phyloP scores from a whole-genome alignment of 2,888 invertebrate genomes.

The Automeris io region DNA sequence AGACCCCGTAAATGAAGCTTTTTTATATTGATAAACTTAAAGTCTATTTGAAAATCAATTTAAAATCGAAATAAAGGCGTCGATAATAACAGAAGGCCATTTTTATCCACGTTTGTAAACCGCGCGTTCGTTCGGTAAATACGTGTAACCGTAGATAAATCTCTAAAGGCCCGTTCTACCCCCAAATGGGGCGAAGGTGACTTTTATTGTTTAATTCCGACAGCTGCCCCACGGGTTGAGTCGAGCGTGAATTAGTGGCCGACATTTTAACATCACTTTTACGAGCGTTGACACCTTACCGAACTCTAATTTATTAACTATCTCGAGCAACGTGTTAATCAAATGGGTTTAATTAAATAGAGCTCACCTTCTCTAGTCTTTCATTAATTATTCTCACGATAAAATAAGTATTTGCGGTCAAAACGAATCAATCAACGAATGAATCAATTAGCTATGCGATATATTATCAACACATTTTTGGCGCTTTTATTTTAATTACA shows the following conservation, averaged over 20 bases:
- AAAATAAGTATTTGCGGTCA: no score
- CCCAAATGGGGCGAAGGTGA: constrained; percentile 45
- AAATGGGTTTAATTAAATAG: neutral
- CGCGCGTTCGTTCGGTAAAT: constrained; percentile 23
- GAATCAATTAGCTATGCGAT: no score
- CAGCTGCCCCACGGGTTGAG: constrained; percentile 34
- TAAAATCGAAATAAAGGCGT: neutral
- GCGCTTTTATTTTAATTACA: no score
- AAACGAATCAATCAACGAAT: no score
- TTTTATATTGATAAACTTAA: no score
- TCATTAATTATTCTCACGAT: no score
- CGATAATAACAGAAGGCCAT: neutral
- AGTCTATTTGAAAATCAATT: no score
- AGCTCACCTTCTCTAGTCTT: neutral
- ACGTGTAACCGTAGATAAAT: constrained; percentile 38
- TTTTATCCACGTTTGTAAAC: neutral
- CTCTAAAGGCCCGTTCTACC: constrained; percentile 38
- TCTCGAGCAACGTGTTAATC: neutral
- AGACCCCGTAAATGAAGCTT: no score
- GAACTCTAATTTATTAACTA: constrained; percentile 23
- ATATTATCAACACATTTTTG: no score
- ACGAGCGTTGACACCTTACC: constrained; percentile 22
- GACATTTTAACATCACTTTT: constrained; percentile 26
- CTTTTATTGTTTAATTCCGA: constrained; percentile 37
- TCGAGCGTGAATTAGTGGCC: constrained; percentile 38